Percentiles rank a stretch among this genome's conserved stretches.
Conservation (phyloP, 2,888 invertebrate genomes). For the Eristalis tenax region DNA sequence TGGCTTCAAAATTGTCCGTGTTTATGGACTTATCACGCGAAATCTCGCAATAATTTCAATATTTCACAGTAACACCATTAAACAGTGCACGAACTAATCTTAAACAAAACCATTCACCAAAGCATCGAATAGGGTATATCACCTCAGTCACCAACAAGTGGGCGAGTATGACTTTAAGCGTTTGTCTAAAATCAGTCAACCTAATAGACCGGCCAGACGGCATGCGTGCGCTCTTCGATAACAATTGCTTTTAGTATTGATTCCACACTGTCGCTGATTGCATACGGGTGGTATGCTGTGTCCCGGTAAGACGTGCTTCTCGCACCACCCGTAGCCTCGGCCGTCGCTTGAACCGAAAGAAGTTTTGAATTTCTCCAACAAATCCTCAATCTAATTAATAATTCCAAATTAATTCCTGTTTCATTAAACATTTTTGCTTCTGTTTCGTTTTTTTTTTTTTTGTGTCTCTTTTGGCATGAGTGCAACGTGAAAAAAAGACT, state of each 20-base stretch:
- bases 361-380: background rate
- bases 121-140: background rate
- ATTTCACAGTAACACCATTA: too few relatives aligned
- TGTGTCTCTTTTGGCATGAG: background rate
- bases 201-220: constrained; percentile 11
- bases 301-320: constrained; percentile 35
- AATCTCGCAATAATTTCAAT: too few relatives aligned
- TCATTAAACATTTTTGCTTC: background rate
- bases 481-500: constrained; percentile 16
- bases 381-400: background rate
- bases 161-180: constrained; percentile 2
- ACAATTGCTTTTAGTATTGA: constrained; percentile 61
- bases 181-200: constrained; percentile 16
- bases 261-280: constrained; percentile 57
- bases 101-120: too few relatives aligned
- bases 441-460: background rate
- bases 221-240: constrained; percentile 56
- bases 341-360: background rate
- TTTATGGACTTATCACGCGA: too few relatives aligned
- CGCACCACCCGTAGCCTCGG: constrained; percentile 11
- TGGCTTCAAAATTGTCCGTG: too few relatives aligned
- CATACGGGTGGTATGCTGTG: constrained; percentile 37
- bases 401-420: background rate
- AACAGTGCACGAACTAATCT: background rate
- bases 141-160: background rate